Evolutionary conservation across 1,140 invertebrate genomes (phyloP).

Genomic region (Argopecten irradians): DNA sequence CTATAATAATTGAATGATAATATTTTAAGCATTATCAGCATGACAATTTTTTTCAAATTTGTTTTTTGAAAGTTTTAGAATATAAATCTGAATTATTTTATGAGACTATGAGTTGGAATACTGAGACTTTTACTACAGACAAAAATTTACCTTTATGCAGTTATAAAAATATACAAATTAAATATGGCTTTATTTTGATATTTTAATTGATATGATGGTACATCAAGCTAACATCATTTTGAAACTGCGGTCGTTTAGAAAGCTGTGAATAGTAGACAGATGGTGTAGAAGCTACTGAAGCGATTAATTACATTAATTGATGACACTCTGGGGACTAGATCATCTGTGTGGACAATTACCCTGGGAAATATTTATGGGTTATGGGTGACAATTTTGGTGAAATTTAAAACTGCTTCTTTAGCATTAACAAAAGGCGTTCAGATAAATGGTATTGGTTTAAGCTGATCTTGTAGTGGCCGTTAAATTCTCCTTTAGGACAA

Average conservation of each 20-base stretch:
- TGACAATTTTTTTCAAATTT: no score
- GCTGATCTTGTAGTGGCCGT: not conserved
- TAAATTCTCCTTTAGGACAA: conserved; percentile 11
- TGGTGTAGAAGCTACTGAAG: not conserved
- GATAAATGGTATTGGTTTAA: not conserved
- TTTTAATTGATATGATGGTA: not conserved
- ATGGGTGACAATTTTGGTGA: conserved; percentile 7
- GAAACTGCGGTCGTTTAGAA: not conserved
- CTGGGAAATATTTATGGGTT: not conserved
- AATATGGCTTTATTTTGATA: not conserved
- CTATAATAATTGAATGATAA: not conserved
- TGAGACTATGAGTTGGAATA: no score
- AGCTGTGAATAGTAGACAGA: not conserved
- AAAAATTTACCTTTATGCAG: no score
- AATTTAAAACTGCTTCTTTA: conserved; percentile 4
- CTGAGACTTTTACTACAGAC: not conserved
- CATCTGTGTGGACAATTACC: not conserved
- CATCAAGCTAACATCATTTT: not conserved
- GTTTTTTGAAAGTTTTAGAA: no score
- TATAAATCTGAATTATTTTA: no score
- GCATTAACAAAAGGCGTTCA: not conserved
- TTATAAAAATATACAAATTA: no score
- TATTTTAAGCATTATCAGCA: not conserved
- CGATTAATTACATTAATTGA: not conserved
- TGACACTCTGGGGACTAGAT: not conserved